Evolutionary conservation across 2,888 invertebrate species (phyloP), one percentile per base, ranked within the genome.

Genomic region (Caenorhabditis macrosperma): DNA sequence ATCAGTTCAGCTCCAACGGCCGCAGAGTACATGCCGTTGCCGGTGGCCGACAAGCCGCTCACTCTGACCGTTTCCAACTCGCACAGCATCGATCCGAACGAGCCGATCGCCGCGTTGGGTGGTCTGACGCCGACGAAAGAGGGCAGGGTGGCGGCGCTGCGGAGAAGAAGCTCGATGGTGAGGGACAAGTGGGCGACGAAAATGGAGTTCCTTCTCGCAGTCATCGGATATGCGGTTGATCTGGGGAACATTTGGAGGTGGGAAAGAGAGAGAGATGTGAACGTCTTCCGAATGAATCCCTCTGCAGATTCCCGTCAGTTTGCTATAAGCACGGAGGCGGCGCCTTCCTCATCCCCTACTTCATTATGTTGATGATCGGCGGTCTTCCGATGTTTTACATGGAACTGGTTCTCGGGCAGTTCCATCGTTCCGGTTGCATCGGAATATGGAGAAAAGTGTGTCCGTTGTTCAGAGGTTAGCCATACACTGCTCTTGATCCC

Each of bases 311-410:
- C 46, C 88, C 88, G 2, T 81, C 85, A 15, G 85, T 88, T 0
- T 89, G 89, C 75, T 89, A 88, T 80, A 88, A 88, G 57, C 87
- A 89, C 54, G 89, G 89, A 12, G 89, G 89, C 57, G 89, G 88
- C 30, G 96, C 96, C 24, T 96, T 96, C 91, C 93, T 96, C 81
- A 95, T 96, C 86, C 96, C 96, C 0, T 96, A 96, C 92, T 85
- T 90, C 28, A 93, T 96, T 83, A 96, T 96, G 95, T 92, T 96
- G 91, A 92, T 96, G 86, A 95, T 96, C 88, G 96, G 96, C 4
- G 96, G 96, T 7, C 93, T 96, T 61, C 97, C 96, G 0, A 93
- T 97, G 28, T 97, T 97, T 92, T 97, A 95, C 92, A 95, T 97
- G 95, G 96, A 97, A 92, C 92, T 97, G 90, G 96, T 96, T 0